Percentiles rank a stretch among this genome's conserved stretches.
Evolutionary conservation across 2,888 invertebrate genomes (phyloP).

Genomic region (Orchesellides sinensis): DNA sequence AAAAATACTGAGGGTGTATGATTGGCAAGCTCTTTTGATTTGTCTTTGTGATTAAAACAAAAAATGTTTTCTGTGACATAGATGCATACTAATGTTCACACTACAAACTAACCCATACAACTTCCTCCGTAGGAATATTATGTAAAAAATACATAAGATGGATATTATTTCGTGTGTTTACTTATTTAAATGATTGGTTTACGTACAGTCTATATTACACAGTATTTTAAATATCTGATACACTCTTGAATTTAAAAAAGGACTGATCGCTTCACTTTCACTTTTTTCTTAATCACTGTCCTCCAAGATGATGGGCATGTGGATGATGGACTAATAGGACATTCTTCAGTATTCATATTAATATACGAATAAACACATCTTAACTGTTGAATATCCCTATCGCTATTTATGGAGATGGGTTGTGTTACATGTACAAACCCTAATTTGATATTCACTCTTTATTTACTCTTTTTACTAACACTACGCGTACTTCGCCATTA

Average conservation of each 20-base stretch:
- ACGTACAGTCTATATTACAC: background rate
- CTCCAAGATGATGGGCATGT: conserved; percentile 49
- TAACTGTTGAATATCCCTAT: no score
- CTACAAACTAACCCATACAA: no score
- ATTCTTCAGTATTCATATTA: no score
- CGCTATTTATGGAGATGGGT: conserved; percentile 61
- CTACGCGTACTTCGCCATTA: no score
- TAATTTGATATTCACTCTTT: conserved; percentile 25
- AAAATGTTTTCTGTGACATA: conserved; percentile 16
- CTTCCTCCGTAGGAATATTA: no score
- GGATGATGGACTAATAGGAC: background rate
- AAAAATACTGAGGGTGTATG: background rate
- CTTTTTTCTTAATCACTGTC: conserved; percentile 60
- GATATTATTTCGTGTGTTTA: no score
- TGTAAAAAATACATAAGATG: no score
- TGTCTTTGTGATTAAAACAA: background rate
- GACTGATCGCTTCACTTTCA: conserved; percentile 57
- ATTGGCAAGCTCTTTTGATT: background rate
- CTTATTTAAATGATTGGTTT: no score
- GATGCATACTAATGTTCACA: conserved; percentile 8
- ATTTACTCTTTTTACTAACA: background rate
- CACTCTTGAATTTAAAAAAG: conserved; percentile 60
- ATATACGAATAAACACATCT: no score
- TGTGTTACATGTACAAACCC: conserved; percentile 33
- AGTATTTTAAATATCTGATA: conserved; percentile 29